Percentiles rank a stretch among this genome's conserved stretches.
Conservation (phyloP, 2,797 vertebrate genomes). For the Ptychobarbus kaznakovi region DNA sequence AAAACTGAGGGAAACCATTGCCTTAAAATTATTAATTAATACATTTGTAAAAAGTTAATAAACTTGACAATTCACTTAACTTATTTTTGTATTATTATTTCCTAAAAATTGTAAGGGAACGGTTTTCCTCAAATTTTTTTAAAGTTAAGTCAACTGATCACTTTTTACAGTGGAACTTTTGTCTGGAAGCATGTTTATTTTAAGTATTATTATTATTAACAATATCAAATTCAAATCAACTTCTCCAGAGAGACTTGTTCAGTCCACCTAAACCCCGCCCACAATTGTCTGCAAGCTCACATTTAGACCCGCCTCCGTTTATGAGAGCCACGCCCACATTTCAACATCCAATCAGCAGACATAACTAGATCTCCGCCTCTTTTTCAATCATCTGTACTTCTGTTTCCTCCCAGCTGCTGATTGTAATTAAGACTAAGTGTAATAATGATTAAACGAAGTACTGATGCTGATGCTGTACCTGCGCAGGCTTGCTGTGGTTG, state of each 20-base stretch:
- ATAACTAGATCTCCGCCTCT: not conserved
- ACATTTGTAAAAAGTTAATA: too few relatives aligned
- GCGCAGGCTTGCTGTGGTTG: constrained; percentile 57
- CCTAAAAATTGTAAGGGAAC: too few relatives aligned
- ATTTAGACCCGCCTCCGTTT: not conserved
- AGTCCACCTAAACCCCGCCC: not conserved
- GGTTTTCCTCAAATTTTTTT: too few relatives aligned
- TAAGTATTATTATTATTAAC: not conserved
- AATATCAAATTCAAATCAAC: not conserved
- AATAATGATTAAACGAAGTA: not conserved
- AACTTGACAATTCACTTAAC: too few relatives aligned
- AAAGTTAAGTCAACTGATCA: too few relatives aligned
- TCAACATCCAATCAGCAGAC: not conserved
- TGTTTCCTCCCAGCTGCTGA: not conserved
- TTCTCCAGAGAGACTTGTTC: not conserved
- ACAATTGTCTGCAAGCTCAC: not conserved
- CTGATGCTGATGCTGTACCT: not conserved
- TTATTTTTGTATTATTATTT: too few relatives aligned
- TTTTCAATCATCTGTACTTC: not conserved
- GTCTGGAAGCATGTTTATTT: not conserved
- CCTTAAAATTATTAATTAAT: too few relatives aligned
- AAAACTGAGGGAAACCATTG: too few relatives aligned
- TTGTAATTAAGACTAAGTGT: not conserved
- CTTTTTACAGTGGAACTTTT: not conserved
- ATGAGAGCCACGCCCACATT: not conserved